Evolutionary conservation across 2,113 vertebrate genomes (phyloP).

Genomic region (Prochilodus magdalenae): DNA sequence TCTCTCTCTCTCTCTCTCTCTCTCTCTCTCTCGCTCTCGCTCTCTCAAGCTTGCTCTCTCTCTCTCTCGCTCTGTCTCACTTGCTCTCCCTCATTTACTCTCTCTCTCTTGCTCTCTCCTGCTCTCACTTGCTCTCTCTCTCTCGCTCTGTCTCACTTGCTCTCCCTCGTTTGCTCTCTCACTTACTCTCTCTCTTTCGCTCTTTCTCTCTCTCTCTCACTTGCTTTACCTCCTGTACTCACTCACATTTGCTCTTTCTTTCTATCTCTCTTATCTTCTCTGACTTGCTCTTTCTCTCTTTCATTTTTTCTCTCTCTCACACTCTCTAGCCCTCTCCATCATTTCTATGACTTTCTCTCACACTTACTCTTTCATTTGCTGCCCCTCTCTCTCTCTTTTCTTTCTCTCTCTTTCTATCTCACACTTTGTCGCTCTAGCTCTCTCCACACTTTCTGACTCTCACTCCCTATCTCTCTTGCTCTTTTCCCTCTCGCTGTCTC

Average conservation of each 20-base stretch:
- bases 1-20: conserved; percentile 15
- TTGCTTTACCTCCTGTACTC: no score
- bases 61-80: not conserved
- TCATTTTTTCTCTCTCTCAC: no score
- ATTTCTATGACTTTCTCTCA: not conserved
- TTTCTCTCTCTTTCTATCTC: not conserved
- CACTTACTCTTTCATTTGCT: not conserved
- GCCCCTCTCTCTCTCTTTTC: conserved; percentile 4
- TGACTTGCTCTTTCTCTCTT: not conserved
- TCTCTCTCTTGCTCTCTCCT: not conserved
- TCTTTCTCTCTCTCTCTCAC: no score
- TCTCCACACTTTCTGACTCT: no score
- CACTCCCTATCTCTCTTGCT: not conserved
- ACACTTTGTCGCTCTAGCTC: not conserved
- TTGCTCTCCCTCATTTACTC: not conserved
- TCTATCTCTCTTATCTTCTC: no score
- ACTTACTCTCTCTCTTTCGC: no score
- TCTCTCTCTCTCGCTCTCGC: not conserved
- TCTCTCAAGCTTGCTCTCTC: not conserved
- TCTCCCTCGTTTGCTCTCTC: no score
- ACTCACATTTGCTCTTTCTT: no score
- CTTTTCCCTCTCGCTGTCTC: not conserved
- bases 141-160: no score
- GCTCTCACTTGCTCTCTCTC: not conserved
- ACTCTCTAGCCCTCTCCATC: no score